Base-by-base conservation (phyloP, 1,140 invertebrate species). In the Zaprionus ghesquierei region DNA sequence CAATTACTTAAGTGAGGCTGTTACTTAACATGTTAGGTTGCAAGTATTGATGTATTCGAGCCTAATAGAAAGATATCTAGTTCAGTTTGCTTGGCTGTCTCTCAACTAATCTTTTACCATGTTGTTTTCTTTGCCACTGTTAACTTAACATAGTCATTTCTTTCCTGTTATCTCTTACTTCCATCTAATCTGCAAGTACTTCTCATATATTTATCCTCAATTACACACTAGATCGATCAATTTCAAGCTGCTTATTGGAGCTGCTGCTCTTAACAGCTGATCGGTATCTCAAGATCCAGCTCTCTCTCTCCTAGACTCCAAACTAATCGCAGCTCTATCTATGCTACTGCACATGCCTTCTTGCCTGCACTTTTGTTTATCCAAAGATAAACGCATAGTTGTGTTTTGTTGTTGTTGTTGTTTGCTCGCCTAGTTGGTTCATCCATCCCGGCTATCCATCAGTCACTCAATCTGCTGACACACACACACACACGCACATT, bases 381-480 rank as follows among this genome's bases (percentile, higher is more conserved):
- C 62, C 29, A 55, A 58, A 86, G 81, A 86, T 85, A 81, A 84
- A 86, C 82, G 77, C 41, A 15, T 49, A 59, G 74, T 61, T 59
- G n/a, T 27, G 18, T 62, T 74, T 68, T 71, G 76, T 62, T 69
- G 35, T 51, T 15, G 20, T 51, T 35, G 35, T 53, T 18, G 29
- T 59, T 49, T 75, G 44, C 51, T 66, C 53, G 63, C 44, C n/a
- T 15, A 41, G 35, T 44, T 63, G 50, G 58, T n/a, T 68, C 58
- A 53, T 62, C 54, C 64, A 59, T 20, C 15, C n/a, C 61, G 66
- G 49, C 59, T 61, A 70, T 77, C 74, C 79, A 81, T 81, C 71
- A 76, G 79, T 89, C 65, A 72, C 59, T 81, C 78, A 79, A 87
- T 86, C 75, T 82, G 55, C 68, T 68, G 53, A 22, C 41, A 46